A percentile compares a stretch with the other conserved stretches of the same genome.
Evolutionary conservation across 2,113 vertebrate species (phyloP).

Genomic region (Onychorhynchus coronatus): DNA sequence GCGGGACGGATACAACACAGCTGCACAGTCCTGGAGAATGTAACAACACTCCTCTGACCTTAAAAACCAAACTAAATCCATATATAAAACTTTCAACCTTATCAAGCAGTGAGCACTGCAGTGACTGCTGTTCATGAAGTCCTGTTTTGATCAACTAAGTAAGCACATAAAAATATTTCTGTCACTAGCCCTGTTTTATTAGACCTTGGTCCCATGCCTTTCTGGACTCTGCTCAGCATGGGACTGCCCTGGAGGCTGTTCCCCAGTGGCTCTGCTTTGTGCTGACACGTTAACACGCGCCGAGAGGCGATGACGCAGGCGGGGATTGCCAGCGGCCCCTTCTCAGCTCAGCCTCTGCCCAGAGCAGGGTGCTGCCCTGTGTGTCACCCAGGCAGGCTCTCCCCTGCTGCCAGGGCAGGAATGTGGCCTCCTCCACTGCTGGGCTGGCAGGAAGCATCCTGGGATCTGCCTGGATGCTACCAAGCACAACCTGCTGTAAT

Average conservation of each 20-base stretch:
- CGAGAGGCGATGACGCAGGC: not conserved
- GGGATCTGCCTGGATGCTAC: not conserved
- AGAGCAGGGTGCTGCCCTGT: not conserved
- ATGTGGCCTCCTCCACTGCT: not conserved
- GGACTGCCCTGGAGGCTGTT: constrained; percentile 3
- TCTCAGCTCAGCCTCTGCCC: not conserved
- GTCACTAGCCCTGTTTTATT: constrained; percentile 4
- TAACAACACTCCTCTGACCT: not conserved
- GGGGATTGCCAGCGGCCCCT: constrained; percentile 23
- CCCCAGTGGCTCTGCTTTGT: constrained; percentile 2
- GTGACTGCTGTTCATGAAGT: not conserved
- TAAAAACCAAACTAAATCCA: not conserved
- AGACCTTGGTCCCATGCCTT: not conserved
- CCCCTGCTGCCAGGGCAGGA: not conserved
- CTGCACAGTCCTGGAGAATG: not conserved
- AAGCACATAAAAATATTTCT: not conserved
- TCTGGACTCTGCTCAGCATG: not conserved
- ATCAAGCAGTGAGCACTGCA: not conserved
- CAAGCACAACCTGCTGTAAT: not conserved
- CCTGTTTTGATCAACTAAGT: not conserved
- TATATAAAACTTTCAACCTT: not conserved
- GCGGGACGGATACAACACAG: not conserved
- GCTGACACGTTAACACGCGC: not conserved
- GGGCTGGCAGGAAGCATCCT: not conserved
- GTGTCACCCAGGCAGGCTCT: not conserved